phyloP scores from a whole-genome alignment of 1,140 invertebrate species.

The Chlorops oryzae region DNA sequence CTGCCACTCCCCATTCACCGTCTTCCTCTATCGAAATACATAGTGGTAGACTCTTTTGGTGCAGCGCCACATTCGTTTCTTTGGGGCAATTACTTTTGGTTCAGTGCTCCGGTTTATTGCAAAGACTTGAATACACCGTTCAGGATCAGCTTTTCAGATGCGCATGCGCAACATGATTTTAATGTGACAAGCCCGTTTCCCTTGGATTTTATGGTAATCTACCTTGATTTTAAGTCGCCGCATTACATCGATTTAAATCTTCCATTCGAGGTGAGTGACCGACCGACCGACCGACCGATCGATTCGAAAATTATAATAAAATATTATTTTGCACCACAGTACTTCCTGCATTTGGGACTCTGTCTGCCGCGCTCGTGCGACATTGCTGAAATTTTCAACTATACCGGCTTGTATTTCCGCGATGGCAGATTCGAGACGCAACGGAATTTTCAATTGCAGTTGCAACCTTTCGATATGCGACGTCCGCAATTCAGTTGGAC shows the following conservation, averaged over 20 bases:
- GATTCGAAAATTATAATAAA: neutral
- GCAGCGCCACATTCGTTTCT: constrained; percentile 9
- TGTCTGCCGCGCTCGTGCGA: constrained; percentile 11
- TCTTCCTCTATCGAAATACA: neutral
- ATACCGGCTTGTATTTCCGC: constrained; percentile 19
- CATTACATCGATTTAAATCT: constrained; percentile 15
- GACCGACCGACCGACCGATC: neutral
- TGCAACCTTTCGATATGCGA: constrained; percentile 19
- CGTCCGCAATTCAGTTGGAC: constrained; percentile 27
- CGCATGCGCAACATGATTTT: neutral
- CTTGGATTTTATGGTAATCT: constrained; percentile 13
- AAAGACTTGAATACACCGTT: constrained; percentile 16
- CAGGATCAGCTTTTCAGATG: constrained; percentile 8
- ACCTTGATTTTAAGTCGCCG: constrained; percentile 16
- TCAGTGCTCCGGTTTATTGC: constrained; percentile 10
- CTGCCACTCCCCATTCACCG: neutral
- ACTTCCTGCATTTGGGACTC: constrained; percentile 16
- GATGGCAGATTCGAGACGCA: constrained; percentile 24
- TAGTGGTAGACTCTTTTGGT: constrained; percentile 20
- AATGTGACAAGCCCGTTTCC: constrained; percentile 16
- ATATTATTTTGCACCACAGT: constrained; percentile 11
- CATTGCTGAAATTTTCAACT: constrained; percentile 2
- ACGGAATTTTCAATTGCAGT: constrained; percentile 31
- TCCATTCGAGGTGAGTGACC: constrained; percentile 18
- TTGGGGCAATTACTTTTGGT: constrained; percentile 22